phyloP scores from a whole-genome alignment of 2,113 vertebrate genomes.

The Channa argus region DNA sequence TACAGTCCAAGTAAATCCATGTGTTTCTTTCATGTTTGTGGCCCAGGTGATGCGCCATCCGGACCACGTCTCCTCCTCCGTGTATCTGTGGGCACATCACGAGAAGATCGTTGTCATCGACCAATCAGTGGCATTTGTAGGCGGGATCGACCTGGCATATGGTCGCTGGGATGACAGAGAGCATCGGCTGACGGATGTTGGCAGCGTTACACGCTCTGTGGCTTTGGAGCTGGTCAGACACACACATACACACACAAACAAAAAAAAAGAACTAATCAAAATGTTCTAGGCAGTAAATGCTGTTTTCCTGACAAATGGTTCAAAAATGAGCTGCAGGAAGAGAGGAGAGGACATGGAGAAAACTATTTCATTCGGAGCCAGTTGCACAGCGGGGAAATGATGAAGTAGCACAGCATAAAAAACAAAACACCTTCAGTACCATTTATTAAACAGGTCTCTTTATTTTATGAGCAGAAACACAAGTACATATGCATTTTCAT shows the following conservation, averaged over 20 bases:
- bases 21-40: background rate
- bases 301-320: slow-evolving; percentile 16
- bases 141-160: slow-evolving; percentile 93
- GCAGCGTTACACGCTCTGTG: slow-evolving; percentile 89
- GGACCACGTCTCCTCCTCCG: slow-evolving; percentile 93
- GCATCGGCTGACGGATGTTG: slow-evolving; percentile 93
- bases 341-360: background rate
- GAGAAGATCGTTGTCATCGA: slow-evolving; percentile 92
- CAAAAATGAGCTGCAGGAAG: background rate
- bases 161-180: slow-evolving; percentile 95
- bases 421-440: too few species aligned
- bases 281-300: slow-evolving; percentile 3
- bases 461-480: background rate
- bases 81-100: slow-evolving; percentile 96
- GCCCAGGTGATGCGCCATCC: slow-evolving; percentile 96
- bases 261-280: background rate
- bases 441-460: background rate
- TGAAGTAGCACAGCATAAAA: background rate
- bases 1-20: too few species aligned
- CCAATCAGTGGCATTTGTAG: slow-evolving; percentile 93
- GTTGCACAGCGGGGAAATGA: background rate
- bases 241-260: slow-evolving; percentile 3
- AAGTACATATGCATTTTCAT: background rate
- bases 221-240: slow-evolving; percentile 76
- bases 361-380: background rate